phyloP scores from a whole-genome alignment of 37 sponge, comb jelly and placozoan genomes.

The Ianthella basta region DNA sequence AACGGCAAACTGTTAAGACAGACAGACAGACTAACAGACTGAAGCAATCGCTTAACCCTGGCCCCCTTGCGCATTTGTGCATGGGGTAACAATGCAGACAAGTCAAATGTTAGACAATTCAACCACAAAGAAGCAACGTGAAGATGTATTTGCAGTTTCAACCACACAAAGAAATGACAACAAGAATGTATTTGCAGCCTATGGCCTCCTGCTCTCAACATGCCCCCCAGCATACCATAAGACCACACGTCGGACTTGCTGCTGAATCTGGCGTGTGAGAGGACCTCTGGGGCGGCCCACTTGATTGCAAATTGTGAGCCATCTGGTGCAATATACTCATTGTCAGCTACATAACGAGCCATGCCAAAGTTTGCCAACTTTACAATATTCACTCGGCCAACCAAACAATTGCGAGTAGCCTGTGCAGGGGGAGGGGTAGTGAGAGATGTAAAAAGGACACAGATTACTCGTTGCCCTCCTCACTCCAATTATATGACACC shows the following conservation, averaged over 20 bases:
- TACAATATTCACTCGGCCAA: constrained; percentile 84
- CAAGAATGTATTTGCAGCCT: too few relatives aligned
- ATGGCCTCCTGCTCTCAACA: too few relatives aligned
- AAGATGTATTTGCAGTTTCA: too few relatives aligned
- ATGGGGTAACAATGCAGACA: too few relatives aligned
- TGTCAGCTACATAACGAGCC: constrained; percentile 85
- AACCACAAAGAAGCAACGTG: too few relatives aligned
- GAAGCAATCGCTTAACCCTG: too few relatives aligned
- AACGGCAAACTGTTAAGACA: too few relatives aligned
- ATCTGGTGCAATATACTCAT: constrained; percentile 95
- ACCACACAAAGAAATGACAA: too few relatives aligned
- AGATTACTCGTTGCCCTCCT: neutral
- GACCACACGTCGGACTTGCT: constrained; percentile 99
- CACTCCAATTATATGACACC: too few relatives aligned
- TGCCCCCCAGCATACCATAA: constrained; percentile 75
- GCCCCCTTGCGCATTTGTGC: too few relatives aligned
- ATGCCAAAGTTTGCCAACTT: constrained; percentile 97
- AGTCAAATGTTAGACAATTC: too few relatives aligned
- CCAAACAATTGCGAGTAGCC: constrained; percentile 97
- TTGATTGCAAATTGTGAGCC: constrained; percentile 96
- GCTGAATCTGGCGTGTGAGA: constrained; percentile 93
- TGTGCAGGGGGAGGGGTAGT: constrained; percentile 29
- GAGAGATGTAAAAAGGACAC: constrained; percentile 25
- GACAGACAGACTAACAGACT: too few relatives aligned
- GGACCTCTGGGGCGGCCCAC: constrained; percentile 98